Conservation (phyloP, 2,888 invertebrate species). For the Xylocampa areola region DNA sequence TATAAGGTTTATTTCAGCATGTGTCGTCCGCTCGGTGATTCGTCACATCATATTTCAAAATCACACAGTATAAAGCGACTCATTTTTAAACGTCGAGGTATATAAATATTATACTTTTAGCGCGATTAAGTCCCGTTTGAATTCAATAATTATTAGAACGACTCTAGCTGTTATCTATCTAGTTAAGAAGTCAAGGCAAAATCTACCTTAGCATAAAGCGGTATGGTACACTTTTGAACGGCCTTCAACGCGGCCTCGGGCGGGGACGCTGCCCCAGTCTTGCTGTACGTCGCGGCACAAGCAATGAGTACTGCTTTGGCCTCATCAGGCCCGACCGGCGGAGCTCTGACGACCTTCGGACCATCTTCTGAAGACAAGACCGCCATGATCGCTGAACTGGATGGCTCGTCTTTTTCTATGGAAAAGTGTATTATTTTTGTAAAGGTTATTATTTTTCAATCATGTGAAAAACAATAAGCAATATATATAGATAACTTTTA, state of each 20-base stretch:
- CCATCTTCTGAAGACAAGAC: slow-evolving; percentile 85
- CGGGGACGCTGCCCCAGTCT: slow-evolving; percentile 89
- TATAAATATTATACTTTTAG: too few relatives aligned
- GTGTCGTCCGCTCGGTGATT: too few relatives aligned
- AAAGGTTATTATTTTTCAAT: too few relatives aligned
- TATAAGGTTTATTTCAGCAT: neutral
- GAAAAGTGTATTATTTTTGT: neutral
- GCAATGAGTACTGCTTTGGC: slow-evolving; percentile 80
- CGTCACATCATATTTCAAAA: too few relatives aligned
- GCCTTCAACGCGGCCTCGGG: slow-evolving; percentile 91
- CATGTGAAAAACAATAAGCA: too few relatives aligned
- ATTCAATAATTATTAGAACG: too few relatives aligned
- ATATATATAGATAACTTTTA: too few relatives aligned
- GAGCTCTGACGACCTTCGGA: slow-evolving; percentile 81
- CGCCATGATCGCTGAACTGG: slow-evolving; percentile 87
- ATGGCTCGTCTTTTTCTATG: slow-evolving; percentile 83
- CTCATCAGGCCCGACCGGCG: slow-evolving; percentile 82
- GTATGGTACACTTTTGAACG: slow-evolving; percentile 91
- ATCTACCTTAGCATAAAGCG: slow-evolving; percentile 92
- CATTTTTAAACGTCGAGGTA: too few relatives aligned
- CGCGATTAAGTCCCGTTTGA: too few relatives aligned
- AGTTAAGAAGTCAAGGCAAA: slow-evolving; percentile 5
- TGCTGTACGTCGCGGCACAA: slow-evolving; percentile 82
- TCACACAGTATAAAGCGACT: too few relatives aligned
- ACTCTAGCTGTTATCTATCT: too few relatives aligned